These are phyloP conservation scores for Desmodus rotundus DNA, from an alignment of 2,113 vertebrate species.

Conservation along the genomic window DNA sequence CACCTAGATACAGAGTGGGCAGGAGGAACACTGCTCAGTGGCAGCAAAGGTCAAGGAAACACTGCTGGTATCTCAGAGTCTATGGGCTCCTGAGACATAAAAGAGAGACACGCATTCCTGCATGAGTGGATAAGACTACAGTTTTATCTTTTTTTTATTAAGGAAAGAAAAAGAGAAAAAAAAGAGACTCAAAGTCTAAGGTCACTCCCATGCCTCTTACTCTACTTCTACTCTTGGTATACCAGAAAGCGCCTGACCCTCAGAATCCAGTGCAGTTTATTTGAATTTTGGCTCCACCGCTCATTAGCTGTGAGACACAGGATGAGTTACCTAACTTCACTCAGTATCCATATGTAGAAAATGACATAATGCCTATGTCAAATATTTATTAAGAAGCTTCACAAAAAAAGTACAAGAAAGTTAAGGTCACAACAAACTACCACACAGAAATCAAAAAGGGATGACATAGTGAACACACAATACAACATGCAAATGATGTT, in stretches of 20 bases:
- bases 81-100: neutral
- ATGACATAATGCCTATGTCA: neutral
- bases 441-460: neutral
- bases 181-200: neutral
- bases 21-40: neutral
- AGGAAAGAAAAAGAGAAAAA: neutral
- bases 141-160: neutral
- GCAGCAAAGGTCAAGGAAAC: neutral
- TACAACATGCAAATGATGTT: neutral
- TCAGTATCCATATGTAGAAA: neutral
- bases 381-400: neutral
- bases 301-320: neutral
- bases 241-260: neutral
- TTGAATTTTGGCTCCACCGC: neutral
- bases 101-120: neutral
- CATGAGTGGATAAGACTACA: neutral
- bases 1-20: neutral
- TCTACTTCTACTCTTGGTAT: neutral
- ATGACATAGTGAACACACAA: neutral
- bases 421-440: slow-evolving; percentile 35
- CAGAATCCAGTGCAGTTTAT: neutral
- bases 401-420: neutral
- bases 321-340: neutral
- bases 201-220: neutral
- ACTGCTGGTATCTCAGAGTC: neutral